Base-by-base conservation (phyloP, 2,797 vertebrate genomes). In the Pseudopleuronectes americanus region DNA sequence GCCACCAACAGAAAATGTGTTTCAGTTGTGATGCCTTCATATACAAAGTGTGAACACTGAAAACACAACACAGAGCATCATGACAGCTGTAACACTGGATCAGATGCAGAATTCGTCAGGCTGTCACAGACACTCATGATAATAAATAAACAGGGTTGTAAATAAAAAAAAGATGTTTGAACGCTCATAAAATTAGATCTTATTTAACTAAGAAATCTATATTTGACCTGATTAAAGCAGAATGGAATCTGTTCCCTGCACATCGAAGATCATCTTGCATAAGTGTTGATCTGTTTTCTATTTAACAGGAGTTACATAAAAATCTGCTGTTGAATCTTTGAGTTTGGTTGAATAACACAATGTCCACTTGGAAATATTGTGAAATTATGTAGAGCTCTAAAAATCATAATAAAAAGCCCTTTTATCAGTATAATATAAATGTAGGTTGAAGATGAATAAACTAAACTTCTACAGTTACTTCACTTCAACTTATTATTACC, bases 61-160 rank as follows among this genome's bases (percentile, higher is more conserved):
- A 43, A 43, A 5, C 16, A 43, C 1, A 16, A 31, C 47, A 17
- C 31, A 12, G 36, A 57, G 47, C n/a, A 53, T 77, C 43, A 64
- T 64, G 36, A 64, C 36, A 1, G 38, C 36, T 53, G 21, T 48
- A 59, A 4, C 52, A 62, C 41, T 12, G 59, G 21, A 70, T 63
- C 19, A 57, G 58, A 68, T 45, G 23, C 17, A 43, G 31, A 57
- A 58, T 31, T 3, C 6, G 4, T 51, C 14, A 31, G 2, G 1
- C 12, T 10, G n/a, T n/a, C 13, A n/a, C 8, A 33, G 16, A 7
- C 33, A 23, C 16, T 31, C 4, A 45, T 14, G 43, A 6, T 45
- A 45, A 19, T 8, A 19, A 31, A 54, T 26, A 16, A 4, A 55
- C 2, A 48, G 17, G 19, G n/a, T 48, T n/a, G n/a, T n/a, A 48